Percentiles rank a stretch among this genome's conserved stretches.
Conservation (phyloP, 1,140 invertebrate genomes). For the Hyposmocoma kahamanoa region DNA sequence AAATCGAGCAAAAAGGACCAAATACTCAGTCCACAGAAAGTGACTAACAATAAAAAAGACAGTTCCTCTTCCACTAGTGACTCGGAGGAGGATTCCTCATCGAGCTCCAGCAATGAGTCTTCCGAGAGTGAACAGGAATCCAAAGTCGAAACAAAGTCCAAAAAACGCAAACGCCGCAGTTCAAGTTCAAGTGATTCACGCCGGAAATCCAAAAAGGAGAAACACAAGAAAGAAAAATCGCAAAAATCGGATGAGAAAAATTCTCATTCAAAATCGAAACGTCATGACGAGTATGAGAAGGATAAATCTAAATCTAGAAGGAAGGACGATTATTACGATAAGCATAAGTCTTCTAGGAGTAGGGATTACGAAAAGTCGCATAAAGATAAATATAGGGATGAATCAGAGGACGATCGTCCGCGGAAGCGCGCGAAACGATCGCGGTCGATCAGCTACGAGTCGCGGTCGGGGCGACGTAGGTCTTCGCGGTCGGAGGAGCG, state of each 20-base stretch:
- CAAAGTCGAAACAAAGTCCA: conserved; percentile 31
- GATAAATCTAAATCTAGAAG: conserved; percentile 32
- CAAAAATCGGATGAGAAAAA: conserved; percentile 41
- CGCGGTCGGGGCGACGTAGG: conserved; percentile 32
- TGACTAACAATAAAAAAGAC: conserved; percentile 28
- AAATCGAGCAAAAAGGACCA: conserved; percentile 39
- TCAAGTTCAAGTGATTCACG: conserved; percentile 40
- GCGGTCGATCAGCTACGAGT: conserved; percentile 50
- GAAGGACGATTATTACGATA: conserved; percentile 43
- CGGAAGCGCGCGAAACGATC: conserved; percentile 47
- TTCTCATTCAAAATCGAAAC: conserved; percentile 39
- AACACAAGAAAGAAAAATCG: conserved; percentile 39
- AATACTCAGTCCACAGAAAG: conserved; percentile 50
- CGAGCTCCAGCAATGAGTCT: conserved; percentile 38
- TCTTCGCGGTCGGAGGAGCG: conserved; percentile 40
- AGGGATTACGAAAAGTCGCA: conserved; percentile 37
- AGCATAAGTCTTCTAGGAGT: conserved; percentile 36
- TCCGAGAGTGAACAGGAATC: conserved; percentile 40
- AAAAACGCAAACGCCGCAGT: conserved; percentile 53
- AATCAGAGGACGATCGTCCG: conserved; percentile 43
- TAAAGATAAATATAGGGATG: conserved; percentile 47
- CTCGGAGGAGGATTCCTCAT: conserved; percentile 44
- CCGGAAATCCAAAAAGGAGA: conserved; percentile 43
- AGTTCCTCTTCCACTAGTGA: conserved; percentile 37
- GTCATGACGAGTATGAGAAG: conserved; percentile 36